These are phyloP conservation scores for Limenitis camilla DNA, from an alignment of 2,888 invertebrate species.

Conservation along the genomic window DNA sequence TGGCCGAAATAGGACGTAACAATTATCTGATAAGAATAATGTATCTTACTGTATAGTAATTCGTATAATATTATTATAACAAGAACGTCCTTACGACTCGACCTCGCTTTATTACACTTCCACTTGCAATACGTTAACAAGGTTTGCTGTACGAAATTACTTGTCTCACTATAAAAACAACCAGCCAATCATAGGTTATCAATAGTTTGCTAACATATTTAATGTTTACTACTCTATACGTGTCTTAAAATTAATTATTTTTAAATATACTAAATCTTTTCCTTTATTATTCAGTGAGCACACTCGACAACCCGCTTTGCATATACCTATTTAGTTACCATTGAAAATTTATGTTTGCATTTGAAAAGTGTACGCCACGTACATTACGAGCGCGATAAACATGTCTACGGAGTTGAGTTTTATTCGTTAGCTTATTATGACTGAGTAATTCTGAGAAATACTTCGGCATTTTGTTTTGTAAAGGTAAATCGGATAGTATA, in stretches of 20 bases:
- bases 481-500: not conserved
- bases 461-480: not conserved
- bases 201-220: no score
- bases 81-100: no score
- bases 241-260: not conserved
- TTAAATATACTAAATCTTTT: not conserved
- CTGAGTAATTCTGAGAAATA: slow-evolving; percentile 1
- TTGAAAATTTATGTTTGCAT: slow-evolving; percentile 18
- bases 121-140: no score
- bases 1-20: no score
- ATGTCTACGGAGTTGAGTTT: slow-evolving; percentile 8
- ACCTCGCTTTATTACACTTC: no score
- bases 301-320: slow-evolving; percentile 1
- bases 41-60: no score
- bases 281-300: slow-evolving; percentile 4
- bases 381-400: slow-evolving; percentile 15
- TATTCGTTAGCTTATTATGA: slow-evolving; percentile 15
- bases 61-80: no score
- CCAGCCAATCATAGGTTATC: no score
- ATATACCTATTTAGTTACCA: slow-evolving; percentile 17
- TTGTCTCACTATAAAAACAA: no score
- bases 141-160: no score
- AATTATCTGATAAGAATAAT: no score
- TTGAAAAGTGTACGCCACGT: slow-evolving; percentile 18
- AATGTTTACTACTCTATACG: no score